Conservation (phyloP, 2,888 invertebrate genomes). For the Cancer borealis region DNA sequence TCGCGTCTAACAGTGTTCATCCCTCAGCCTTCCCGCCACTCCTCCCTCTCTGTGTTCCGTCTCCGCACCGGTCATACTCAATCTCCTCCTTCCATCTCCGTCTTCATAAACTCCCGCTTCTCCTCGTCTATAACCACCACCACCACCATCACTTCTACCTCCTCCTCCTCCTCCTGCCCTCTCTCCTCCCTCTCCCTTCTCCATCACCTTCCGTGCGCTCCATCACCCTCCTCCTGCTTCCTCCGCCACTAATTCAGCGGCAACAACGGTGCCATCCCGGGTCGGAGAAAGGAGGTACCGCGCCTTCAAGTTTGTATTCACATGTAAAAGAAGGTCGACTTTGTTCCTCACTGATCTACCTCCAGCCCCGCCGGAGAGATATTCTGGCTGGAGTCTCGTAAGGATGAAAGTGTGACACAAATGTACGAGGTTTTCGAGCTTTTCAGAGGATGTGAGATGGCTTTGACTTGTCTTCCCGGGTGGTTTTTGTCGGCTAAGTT, state of each 20-base stretch:
- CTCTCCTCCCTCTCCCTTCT: not conserved
- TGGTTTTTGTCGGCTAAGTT: constrained; percentile 58
- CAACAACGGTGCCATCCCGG: constrained; percentile 64
- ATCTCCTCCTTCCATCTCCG: constrained; percentile 33
- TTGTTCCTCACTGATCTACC: constrained; percentile 66
- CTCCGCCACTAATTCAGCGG: constrained; percentile 58
- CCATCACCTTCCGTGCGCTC: not conserved
- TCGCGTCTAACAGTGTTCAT: not conserved
- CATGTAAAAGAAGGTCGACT: constrained; percentile 67
- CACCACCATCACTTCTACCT: not conserved
- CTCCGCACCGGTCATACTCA: constrained; percentile 15
- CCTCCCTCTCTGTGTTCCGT: not conserved
- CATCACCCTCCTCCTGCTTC: constrained; percentile 55
- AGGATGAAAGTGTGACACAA: constrained; percentile 14
- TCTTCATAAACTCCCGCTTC: not conserved
- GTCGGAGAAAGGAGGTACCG: constrained; percentile 61
- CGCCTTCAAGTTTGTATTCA: constrained; percentile 58
- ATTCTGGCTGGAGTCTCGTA: not conserved
- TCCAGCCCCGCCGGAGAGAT: not conserved
- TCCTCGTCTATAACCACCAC: not conserved
- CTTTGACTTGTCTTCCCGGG: not conserved
- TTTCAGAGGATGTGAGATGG: not conserved
- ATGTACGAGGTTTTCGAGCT: not conserved
- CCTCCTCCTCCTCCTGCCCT: not conserved
- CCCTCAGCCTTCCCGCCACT: not conserved